Evolutionary conservation across 2,113 vertebrate species (phyloP).

Genomic region (Rhizomys pruinosus): DNA sequence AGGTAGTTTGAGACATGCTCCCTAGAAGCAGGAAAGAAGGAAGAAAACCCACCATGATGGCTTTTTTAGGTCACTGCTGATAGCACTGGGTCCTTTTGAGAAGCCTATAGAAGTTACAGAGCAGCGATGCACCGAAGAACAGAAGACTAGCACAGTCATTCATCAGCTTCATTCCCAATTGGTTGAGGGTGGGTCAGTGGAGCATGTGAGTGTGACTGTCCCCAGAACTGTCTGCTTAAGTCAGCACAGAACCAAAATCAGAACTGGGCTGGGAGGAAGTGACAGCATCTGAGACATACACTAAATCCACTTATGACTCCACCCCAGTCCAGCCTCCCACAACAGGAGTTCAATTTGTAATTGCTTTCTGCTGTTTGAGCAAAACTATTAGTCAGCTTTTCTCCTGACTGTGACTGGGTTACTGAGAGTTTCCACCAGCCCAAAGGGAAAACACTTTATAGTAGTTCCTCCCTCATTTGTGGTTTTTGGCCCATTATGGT

Average conservation of each 20-base stretch:
- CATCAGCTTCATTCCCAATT: not conserved
- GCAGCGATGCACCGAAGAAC: not conserved
- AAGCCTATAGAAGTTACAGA: not conserved
- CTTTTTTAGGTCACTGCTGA: not conserved
- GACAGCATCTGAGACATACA: not conserved
- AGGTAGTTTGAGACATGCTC: not conserved
- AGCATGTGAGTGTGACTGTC: rapidly evolving
- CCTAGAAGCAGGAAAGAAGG: not conserved
- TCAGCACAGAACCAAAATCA: not conserved
- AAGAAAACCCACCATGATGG: not conserved
- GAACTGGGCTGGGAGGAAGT: not conserved
- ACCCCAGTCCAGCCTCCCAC: not conserved
- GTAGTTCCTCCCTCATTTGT: not conserved
- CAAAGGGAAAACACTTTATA: not conserved
- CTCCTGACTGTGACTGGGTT: too few species aligned
- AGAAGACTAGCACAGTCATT: not conserved
- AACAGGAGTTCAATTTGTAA: not conserved
- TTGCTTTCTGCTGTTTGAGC: not conserved
- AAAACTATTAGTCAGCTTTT: not conserved
- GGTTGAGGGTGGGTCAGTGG: not conserved
- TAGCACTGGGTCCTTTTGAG: not conserved
- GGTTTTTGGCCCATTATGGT: not conserved
- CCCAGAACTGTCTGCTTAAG: not conserved
- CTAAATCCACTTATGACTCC: not conserved
- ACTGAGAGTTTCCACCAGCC: not conserved